Evolutionary conservation across 2,888 invertebrate genomes (phyloP), one percentile per base, ranked within the genome.

Genomic region (Trimorus sp.): DNA sequence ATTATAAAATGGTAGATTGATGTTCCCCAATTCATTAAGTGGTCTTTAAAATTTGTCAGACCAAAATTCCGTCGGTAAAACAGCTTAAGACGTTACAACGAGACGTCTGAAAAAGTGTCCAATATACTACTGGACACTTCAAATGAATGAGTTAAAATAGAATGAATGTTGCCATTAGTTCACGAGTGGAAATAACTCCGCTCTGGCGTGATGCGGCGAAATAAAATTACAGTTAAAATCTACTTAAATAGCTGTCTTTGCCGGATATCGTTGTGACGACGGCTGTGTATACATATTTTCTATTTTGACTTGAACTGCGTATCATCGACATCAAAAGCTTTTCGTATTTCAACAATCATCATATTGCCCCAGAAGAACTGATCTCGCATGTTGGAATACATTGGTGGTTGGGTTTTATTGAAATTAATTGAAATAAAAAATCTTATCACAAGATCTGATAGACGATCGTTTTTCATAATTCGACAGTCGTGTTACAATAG

Each of bases 241-340:
- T 76, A 69, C 76, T 76, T 75, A 75, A 68, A 76, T 69, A 76
- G 60, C 76, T 76, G 68, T 68, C 76, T 62, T 62, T 48, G 66
- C 48, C 58, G 15, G 56, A 60, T 69, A 69, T 15, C 4, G 54
- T 53, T 68, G 68, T 59, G 36, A 42, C n/a, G 26, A 59, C 42
- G 14, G 36, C 48, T 36, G 58, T 14, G 60, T 56, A 48, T 42
- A 26, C 53, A 42, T 62, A 53, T 66, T 66, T 75, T 66, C 75
- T 60, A 68, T 76, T 68, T 76, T 15, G 60, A 60, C 40, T 73
- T 12, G 7, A 54, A 74, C 36, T 8, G 48, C 38, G 12, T 15
- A 11, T 48, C 15, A 16, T 48, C 45, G 16, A 56, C 63, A 45
- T 63, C 63, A 63, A 63, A 63, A 16, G 70, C 59, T 51, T 58